Base-by-base conservation (phyloP, 92 coral and sea anemone genomes). In the Phymanthus crucifer region DNA sequence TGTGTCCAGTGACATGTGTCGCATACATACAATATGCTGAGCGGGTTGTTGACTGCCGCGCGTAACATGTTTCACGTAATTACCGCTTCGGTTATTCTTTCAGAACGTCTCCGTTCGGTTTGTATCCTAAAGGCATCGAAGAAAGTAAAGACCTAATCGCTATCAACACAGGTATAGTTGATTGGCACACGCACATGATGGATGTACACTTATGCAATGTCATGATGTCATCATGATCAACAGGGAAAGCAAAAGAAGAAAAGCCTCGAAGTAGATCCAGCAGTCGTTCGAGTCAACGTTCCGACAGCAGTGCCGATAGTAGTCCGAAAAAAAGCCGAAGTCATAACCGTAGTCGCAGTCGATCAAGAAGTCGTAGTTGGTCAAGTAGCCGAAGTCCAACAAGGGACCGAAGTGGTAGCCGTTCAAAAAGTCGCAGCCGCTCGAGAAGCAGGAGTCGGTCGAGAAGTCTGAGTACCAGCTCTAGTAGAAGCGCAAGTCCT, bases 51-150 rank as follows among this genome's bases (percentile, higher is more conserved):
- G n/a, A n/a, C n/a, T n/a, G n/a, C n/a, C n/a, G n/a, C n/a, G n/a
- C n/a, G n/a, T n/a, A n/a, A n/a, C n/a, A n/a, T n/a, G n/a, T n/a
- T n/a, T n/a, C n/a, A n/a, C n/a, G n/a, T n/a, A n/a, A n/a, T n/a
- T n/a, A n/a, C n/a, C n/a, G n/a, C n/a, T n/a, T n/a, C n/a, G n/a
- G 10, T 45, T 54, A 8, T 54, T 54, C 34, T 8, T 72, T 37
- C 75, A 93, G 97, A 32, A 84, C 97, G n/a, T 84, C 92, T 14
- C 97, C 97, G 8, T 93, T 90, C 77, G 94, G 92, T 13, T 67
- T 93, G 43, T 89, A 85, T 72, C 64, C 92, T 4, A 86, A 78
- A 33, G 89, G 77, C 5, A 48, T 52, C 31, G 89, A 85, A 11
- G 92, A 89, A 33, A 79, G 88, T 47, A 61, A 75, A 23, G 86